A percentile compares a stretch with the other conserved stretches of the same genome.
Conservation (phyloP, 1,140 invertebrate genomes). For the Batillaria attramentaria region DNA sequence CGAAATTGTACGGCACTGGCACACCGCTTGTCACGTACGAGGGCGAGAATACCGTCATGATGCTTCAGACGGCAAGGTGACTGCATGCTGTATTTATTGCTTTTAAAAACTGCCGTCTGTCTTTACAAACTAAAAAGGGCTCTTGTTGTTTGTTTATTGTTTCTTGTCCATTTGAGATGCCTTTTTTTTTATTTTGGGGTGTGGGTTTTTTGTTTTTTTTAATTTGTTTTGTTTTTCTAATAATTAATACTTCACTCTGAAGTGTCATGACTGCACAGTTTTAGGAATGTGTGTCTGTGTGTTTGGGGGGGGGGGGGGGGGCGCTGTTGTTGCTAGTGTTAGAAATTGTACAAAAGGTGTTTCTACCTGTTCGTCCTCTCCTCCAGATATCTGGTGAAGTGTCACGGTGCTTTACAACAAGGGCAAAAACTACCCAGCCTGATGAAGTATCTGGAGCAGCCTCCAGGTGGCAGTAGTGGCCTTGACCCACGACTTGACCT, state of each 20-base stretch:
- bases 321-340: too few species aligned
- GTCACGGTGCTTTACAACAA: slow-evolving; percentile 28
- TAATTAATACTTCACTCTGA: too few species aligned
- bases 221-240: not conserved
- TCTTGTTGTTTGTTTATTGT: not conserved
- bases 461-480: slow-evolving; percentile 28
- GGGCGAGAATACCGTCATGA: slow-evolving; percentile 94
- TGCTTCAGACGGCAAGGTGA: slow-evolving; percentile 89
- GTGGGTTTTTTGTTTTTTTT: not conserved
- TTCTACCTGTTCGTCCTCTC: too few species aligned
- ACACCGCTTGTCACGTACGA: slow-evolving; percentile 94
- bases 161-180: not conserved
- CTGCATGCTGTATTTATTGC: not conserved
- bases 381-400: slow-evolving; percentile 64
- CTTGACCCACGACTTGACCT: slow-evolving; percentile 39
- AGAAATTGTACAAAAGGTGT: too few species aligned
- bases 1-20: slow-evolving; percentile 84
- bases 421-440: slow-evolving; percentile 47
- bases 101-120: not conserved
- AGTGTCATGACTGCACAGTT: too few species aligned
- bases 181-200: not conserved
- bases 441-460: slow-evolving; percentile 46
- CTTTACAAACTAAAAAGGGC: not conserved
- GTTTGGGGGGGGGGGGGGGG: too few species aligned
- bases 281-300: too few species aligned